phyloP scores from a whole-genome alignment of 2,113 vertebrate species.

The Calyptommatus sinebrachiatus region DNA sequence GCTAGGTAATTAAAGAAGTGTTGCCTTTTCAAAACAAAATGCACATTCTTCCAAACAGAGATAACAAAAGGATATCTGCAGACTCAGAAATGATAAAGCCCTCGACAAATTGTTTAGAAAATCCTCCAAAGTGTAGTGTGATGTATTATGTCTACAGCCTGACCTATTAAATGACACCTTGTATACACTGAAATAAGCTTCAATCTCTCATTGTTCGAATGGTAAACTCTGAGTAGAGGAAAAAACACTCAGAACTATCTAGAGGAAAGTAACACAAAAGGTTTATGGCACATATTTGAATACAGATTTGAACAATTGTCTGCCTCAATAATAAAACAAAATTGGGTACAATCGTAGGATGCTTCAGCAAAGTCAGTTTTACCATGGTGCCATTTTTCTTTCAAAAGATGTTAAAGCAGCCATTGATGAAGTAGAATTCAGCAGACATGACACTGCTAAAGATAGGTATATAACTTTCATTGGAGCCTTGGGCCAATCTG shows the following conservation, averaged over 20 bases:
- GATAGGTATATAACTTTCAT: neutral
- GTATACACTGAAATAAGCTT: neutral
- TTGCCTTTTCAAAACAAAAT: neutral
- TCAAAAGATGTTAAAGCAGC: constrained; percentile 1
- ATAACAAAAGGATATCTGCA: neutral
- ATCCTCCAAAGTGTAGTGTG: too few relatives aligned
- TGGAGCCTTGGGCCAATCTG: too few relatives aligned
- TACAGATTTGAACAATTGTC: constrained; percentile 9
- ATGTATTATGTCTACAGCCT: neutral
- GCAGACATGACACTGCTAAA: neutral
- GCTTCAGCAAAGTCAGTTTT: constrained; percentile 15
- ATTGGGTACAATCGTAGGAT: neutral
- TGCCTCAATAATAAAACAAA: constrained; percentile 49
- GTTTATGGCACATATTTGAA: constrained; percentile 28
- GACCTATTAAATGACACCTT: neutral
- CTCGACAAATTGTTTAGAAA: neutral
- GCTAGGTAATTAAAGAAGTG: neutral
- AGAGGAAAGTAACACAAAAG: neutral
- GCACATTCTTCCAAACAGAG: rapidly evolving
- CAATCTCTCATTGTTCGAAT: neutral
- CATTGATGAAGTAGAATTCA: neutral
- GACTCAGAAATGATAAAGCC: neutral
- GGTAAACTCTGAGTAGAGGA: neutral
- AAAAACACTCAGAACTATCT: neutral
- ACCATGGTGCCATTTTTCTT: neutral